phyloP scores from a whole-genome alignment of 2,797 vertebrate genomes.

The Leptoclinus maculatus region DNA sequence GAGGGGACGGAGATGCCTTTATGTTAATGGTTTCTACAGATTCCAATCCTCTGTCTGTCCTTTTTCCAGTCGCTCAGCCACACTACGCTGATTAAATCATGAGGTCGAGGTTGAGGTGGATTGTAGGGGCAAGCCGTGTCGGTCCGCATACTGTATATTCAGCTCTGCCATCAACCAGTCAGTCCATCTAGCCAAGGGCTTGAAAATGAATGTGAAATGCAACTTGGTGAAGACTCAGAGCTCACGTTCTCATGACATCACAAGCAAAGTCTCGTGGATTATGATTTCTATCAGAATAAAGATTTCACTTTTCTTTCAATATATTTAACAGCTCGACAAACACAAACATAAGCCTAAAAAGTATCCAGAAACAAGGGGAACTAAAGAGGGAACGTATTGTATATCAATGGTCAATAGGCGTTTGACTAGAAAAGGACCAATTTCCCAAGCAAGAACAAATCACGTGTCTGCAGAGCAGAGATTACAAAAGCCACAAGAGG shows the following conservation, averaged over 20 bases:
- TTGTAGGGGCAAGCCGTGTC: conserved; percentile 51
- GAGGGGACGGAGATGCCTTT: conserved; percentile 65
- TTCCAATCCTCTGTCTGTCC: conserved; percentile 51
- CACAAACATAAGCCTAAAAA: not conserved
- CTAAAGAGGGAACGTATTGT: not conserved
- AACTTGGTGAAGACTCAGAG: not conserved
- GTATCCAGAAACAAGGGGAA: not conserved
- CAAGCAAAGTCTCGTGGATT: conserved; percentile 2
- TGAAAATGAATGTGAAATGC: conserved; percentile 16
- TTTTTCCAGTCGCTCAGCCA: conserved; percentile 75
- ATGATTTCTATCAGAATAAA: not conserved
- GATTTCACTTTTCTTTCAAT: not conserved
- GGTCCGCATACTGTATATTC: conserved; percentile 41
- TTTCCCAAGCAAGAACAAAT: conserved; percentile 41
- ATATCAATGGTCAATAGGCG: conserved; percentile 12
- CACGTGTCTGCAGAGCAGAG: conserved; percentile 56
- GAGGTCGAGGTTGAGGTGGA: conserved; percentile 56
- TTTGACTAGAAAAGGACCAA: conserved; percentile 18
- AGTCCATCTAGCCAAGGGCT: conserved; percentile 12
- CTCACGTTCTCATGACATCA: conserved; percentile 26
- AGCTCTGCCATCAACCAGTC: conserved; percentile 25
- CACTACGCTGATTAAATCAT: conserved; percentile 65
- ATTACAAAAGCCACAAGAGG: conserved; percentile 66
- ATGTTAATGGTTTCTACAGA: conserved; percentile 83
- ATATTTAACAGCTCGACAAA: not conserved